Evolutionary conservation across 2,888 invertebrate species (phyloP), one percentile per base, ranked within the genome.

Genomic region (Aporophyla lueneburgensis): DNA sequence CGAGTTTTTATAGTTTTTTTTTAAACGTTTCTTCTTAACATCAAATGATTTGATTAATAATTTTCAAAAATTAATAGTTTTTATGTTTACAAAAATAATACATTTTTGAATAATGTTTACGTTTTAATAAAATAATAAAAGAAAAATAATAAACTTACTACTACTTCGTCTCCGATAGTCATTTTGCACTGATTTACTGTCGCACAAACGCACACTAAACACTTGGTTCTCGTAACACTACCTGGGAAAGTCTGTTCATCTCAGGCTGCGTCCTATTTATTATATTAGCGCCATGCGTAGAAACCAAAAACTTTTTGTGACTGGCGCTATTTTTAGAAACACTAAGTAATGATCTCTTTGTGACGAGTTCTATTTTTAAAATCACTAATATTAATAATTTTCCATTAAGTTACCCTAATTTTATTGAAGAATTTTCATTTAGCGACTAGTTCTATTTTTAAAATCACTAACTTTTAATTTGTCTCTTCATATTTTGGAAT

Each of bases 161-260:
- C 54, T 56, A n/a, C 54, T 21, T 5, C 71, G 21, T 86, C 74
- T 43, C 84, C 84, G 58, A 84, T 75, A 61, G 84, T 84, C 84
- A 84, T 84, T 74, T 86, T 84, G 68, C 80, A 84, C 74, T 62
- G 33, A 33, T 71, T 71, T 65, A 33, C 24, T 56, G 0, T 59
- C 1, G 63, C 68, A 79, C 59, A 56, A 72, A 66, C 54, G 53
- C 33, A 19, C 84, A 76, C 67, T 62, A 33, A 46, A 78, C 86
- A 86, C 84, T 79, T 66, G 63, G 3, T 74, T 49, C 74, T 69
- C 27, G 61, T 33, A 12, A 14, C 74, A 78, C 83, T 27, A 78
- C 40, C 62, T 2, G 27, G 62, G 54, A 59, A 72, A 78, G 51
- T 83, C 85, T 83, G 83, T 40, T 10, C 24, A 43, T 12, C 24